These are phyloP conservation scores for Bolborhynchus lineola DNA, from an alignment of 2,113 vertebrate genomes.

Conservation along the genomic window DNA sequence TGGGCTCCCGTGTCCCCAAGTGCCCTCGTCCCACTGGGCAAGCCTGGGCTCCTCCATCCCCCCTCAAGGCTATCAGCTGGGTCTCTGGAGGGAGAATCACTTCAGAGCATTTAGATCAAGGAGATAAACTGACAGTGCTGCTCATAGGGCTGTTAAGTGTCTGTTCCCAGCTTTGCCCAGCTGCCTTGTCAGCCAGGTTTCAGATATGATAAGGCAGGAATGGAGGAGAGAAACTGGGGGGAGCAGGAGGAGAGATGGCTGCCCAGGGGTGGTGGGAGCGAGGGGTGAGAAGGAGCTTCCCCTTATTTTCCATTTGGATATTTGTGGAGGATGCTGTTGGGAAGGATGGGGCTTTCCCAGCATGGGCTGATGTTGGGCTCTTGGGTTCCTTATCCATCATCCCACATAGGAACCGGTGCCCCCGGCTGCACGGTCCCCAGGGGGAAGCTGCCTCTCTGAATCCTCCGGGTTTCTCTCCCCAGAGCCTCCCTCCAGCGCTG, in stretches of 20 bases:
- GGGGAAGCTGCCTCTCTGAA: background rate
- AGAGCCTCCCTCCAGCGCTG: background rate
- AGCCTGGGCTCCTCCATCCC: background rate
- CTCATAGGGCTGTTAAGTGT: background rate
- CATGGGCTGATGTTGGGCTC: background rate
- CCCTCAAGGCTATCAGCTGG: background rate
- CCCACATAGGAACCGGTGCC: background rate
- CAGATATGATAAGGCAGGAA: background rate
- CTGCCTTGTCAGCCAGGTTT: background rate
- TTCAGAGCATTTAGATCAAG: background rate
- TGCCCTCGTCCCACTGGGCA: background rate
- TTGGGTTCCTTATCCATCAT: background rate
- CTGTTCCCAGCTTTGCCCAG: background rate
- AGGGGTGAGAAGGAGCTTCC: background rate
- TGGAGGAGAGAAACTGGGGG: background rate
- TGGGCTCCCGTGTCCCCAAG: background rate
- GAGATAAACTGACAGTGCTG: background rate
- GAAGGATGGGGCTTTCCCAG: background rate
- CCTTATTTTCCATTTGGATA: accelerated
- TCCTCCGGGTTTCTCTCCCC: background rate
- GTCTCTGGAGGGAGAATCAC: background rate
- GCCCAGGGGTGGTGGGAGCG: accelerated
- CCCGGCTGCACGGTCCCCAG: accelerated
- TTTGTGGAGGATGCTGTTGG: background rate
- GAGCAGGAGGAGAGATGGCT: background rate